Base-by-base conservation (phyloP, 2,113 vertebrate genomes). In the Caretta caretta region DNA sequence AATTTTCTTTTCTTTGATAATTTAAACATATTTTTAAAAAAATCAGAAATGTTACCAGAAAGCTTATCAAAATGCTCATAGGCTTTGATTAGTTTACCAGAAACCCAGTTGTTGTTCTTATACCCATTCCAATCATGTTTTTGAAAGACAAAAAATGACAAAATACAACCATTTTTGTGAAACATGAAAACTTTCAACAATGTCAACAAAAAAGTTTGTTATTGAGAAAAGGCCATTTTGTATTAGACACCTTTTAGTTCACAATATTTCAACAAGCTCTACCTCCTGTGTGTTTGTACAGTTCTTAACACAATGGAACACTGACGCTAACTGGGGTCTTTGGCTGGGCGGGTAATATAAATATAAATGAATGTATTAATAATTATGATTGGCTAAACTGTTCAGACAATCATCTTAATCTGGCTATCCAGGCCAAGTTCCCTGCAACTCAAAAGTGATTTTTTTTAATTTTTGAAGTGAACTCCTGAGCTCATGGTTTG, bases 151-250 rank as follows among this genome's bases (percentile, higher is more conserved):
- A 72, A 75, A 19, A 75, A 38, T 42, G 69, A 75, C 20, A 75
- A 38, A 35, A 35, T 38, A n/a, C 16, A 10, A n/a, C 69, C 8
- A 8, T 93, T 88, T 12, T 92, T 81, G 54, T 84, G 96, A 96
- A 94, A 82, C 80, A n/a, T 83, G 31, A 80, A 90, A 76, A 90
- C 80, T 95, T 95, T 53, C 95, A 96, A 96, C 94, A 93, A 22
- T 75, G 93, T 80, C 87, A 84, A 20, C 76, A 54, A 84, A 76
- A 65, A 84, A 92, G 24, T 91, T 62, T 90, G 27, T 86, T 94
- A 49, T 50, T 83, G 1, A 1, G 75, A 86, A 88, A 83, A 31
- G 3, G 8, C 1, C 12, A 48, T 27, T 88, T 29, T 27, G 62
- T 76, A 88, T 22, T 38, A 75, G 20, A 75, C 17, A 24, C 19